A percentile compares a stretch with the other conserved stretches of the same genome.
phyloP scores from a whole-genome alignment of 2,888 invertebrate species.

The Heterodera filipjevi region DNA sequence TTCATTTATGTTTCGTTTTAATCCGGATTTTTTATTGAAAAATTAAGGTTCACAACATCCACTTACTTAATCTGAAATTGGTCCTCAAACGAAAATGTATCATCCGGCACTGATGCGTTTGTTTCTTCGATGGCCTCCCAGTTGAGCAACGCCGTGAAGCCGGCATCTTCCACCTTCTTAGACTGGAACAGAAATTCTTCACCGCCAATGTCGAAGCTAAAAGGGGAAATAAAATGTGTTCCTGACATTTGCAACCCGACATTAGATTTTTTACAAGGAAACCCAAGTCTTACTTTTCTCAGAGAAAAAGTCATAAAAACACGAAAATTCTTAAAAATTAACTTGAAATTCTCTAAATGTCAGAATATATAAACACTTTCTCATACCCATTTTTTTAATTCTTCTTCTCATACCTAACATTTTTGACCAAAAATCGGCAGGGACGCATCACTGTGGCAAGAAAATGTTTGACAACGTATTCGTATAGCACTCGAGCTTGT shows the following conservation, averaged over 20 bases:
- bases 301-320: too few relatives aligned
- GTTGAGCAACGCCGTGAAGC: conserved; percentile 79
- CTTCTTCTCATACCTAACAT: conserved; percentile 45
- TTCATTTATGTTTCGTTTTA: too few relatives aligned
- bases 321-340: too few relatives aligned
- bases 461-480: conserved; percentile 93
- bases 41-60: too few relatives aligned
- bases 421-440: conserved; percentile 56
- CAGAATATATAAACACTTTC: too few relatives aligned
- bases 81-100: background rate
- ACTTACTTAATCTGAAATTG: conserved; percentile 20
- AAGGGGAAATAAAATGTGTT: background rate
- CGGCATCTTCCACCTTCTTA: conserved; percentile 86
- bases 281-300: too few relatives aligned
- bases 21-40: too few relatives aligned
- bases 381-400: too few relatives aligned
- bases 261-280: background rate
- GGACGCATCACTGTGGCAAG: conserved; percentile 76
- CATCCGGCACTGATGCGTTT: conserved; percentile 17
- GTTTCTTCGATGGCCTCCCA: conserved; percentile 51
- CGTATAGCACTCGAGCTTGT: conserved; percentile 75
- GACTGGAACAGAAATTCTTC: conserved; percentile 85
- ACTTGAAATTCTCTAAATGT: too few relatives aligned
- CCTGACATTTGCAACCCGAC: background rate
- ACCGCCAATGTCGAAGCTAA: conserved; percentile 71